Conservation (phyloP, 2,797 vertebrate genomes). For the Numenius phaeopus region DNA sequence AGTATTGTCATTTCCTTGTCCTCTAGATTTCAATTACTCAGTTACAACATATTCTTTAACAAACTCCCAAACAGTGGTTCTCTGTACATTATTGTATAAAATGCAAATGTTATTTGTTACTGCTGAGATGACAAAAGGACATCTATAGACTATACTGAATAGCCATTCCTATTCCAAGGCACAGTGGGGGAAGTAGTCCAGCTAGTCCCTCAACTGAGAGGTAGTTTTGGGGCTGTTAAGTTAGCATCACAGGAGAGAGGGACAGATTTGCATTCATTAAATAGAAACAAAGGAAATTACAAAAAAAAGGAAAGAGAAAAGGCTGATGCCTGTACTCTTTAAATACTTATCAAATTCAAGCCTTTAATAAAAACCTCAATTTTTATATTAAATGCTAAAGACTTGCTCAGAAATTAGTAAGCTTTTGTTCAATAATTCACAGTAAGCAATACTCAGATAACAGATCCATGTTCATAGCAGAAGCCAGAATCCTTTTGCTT, state of each 20-base stretch:
- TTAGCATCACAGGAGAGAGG: not conserved
- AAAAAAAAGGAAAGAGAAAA: not conserved
- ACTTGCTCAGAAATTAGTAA: not conserved
- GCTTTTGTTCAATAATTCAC: not conserved
- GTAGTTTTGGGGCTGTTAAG: not conserved
- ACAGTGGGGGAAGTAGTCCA: not conserved
- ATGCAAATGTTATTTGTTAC: not conserved
- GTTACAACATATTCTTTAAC: not conserved
- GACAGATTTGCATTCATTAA: not conserved
- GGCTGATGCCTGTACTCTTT: not conserved
- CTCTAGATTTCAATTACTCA: not conserved
- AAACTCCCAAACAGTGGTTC: not conserved
- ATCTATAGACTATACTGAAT: not conserved
- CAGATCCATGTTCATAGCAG: not conserved
- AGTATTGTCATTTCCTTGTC: not conserved
- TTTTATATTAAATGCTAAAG: not conserved
- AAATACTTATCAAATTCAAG: not conserved
- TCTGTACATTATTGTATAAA: not conserved
- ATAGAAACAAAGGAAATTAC: not conserved
- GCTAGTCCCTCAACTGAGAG: not conserved
- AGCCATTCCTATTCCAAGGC: not conserved
- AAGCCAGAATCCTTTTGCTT: not conserved
- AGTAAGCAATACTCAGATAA: not conserved
- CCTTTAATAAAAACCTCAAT: not conserved
- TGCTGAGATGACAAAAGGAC: not conserved